Conservation (phyloP, 2,888 invertebrate species). For the Hypolimnas misippus region DNA sequence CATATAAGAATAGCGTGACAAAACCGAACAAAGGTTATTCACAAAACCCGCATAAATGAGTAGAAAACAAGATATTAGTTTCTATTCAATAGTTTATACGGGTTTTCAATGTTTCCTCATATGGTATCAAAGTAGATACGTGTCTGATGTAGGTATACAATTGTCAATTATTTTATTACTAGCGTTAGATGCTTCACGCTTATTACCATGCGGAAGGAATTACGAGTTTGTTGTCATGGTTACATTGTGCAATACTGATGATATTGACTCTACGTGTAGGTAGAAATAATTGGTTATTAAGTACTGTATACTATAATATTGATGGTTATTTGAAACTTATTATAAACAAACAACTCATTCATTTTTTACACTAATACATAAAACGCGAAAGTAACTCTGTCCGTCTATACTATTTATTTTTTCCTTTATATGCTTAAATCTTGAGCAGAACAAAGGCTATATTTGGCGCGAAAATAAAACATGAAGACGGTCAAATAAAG, state of each 20-base stretch:
- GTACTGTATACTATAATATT: background rate
- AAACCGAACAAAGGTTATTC: constrained; percentile 56
- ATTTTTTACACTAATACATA: too few species aligned
- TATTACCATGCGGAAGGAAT: constrained; percentile 40
- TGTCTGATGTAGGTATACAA: constrained; percentile 34
- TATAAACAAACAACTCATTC: too few species aligned
- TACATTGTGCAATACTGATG: constrained; percentile 38
- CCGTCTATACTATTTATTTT: too few species aligned
- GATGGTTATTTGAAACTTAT: too few species aligned
- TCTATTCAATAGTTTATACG: constrained; percentile 23
- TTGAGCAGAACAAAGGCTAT: too few species aligned
- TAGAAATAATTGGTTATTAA: constrained; percentile 3
- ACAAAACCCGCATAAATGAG: constrained; percentile 46
- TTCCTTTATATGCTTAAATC: too few species aligned
- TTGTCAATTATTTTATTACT: constrained; percentile 40
- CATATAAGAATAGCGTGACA: constrained; percentile 47
- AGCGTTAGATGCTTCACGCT: constrained; percentile 25
- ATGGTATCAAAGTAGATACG: constrained; percentile 24
- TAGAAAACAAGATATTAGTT: constrained; percentile 34
- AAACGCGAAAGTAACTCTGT: too few species aligned
- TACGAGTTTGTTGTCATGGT: constrained; percentile 40
- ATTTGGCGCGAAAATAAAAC: too few species aligned
- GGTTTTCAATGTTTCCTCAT: constrained; percentile 29
- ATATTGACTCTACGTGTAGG: constrained; percentile 18
- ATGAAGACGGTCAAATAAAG: too few species aligned